Evolutionary conservation across 2,113 vertebrate species (phyloP).

Genomic region (Eurypyga helias): DNA sequence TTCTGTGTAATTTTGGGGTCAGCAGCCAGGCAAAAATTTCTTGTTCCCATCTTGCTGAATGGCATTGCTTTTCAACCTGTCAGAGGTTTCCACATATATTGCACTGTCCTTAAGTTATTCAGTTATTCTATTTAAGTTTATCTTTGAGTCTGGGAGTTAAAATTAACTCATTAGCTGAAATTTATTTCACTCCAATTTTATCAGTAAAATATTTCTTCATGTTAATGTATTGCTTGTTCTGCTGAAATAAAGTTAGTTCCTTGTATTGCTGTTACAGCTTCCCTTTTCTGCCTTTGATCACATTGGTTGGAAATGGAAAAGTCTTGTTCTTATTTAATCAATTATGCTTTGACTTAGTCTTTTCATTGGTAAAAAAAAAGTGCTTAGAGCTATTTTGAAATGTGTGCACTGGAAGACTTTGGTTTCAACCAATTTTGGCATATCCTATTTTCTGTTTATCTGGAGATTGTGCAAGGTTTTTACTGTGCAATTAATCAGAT

Average conservation of each 20-base stretch:
- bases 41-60: not conserved
- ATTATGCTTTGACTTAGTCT: not conserved
- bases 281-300: not conserved
- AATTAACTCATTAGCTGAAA: too few relatives aligned
- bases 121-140: not conserved
- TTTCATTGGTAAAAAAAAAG: slow-evolving; percentile 2
- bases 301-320: not conserved
- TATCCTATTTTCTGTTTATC: slow-evolving; percentile 5
- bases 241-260: not conserved
- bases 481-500: not conserved
- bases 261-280: not conserved
- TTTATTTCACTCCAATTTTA: not conserved
- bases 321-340: not conserved
- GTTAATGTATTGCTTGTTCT: not conserved
- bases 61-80: not conserved
- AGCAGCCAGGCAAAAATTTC: not conserved
- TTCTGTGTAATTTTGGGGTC: not conserved
- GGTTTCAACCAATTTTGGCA: not conserved
- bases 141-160: not conserved
- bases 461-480: not conserved
- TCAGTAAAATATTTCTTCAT: not conserved
- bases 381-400: slow-evolving; percentile 7
- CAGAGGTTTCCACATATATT: not conserved
- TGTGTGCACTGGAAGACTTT: not conserved
- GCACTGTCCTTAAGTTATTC: not conserved